phyloP scores from a whole-genome alignment of 2,797 vertebrate genomes.

The Meda fulgida region DNA sequence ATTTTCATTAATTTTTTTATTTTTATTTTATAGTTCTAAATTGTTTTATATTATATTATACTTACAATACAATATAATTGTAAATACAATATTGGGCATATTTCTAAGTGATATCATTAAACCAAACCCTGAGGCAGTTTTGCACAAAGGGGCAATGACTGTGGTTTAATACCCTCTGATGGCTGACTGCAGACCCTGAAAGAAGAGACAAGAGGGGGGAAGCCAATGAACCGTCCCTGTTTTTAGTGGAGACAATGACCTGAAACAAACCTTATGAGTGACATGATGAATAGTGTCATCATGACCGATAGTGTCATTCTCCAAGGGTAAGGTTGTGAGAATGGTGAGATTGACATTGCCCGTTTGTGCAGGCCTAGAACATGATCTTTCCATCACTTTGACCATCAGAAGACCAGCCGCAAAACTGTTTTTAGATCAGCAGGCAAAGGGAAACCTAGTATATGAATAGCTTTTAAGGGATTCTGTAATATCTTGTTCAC shows the following conservation, averaged over 20 bases:
- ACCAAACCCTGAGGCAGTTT: slow-evolving; percentile 36
- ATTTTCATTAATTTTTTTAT: too few relatives aligned
- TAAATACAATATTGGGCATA: slow-evolving; percentile 20
- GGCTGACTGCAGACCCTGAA: slow-evolving; percentile 42
- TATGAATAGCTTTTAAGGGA: background rate
- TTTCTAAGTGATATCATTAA: slow-evolving; percentile 30
- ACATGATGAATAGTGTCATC: slow-evolving; percentile 41
- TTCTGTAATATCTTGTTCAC: background rate
- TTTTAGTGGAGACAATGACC: slow-evolving; percentile 52
- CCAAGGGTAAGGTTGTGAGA: slow-evolving; percentile 25
- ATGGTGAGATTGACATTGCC: slow-evolving; percentile 33
- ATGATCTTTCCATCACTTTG: background rate
- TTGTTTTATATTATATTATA: background rate
- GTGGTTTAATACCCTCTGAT: slow-evolving; percentile 52
- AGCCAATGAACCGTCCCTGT: slow-evolving; percentile 47
- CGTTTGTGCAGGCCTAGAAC: slow-evolving; percentile 24
- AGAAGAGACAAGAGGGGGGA: slow-evolving; percentile 33
- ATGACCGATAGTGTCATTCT: slow-evolving; percentile 47
- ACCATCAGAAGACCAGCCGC: background rate
- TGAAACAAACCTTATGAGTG: slow-evolving; percentile 46
- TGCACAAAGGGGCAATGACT: slow-evolving; percentile 52
- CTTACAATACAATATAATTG: too few relatives aligned
- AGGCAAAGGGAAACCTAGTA: background rate
- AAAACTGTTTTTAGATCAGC: slow-evolving; percentile 3
- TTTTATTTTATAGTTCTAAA: too few relatives aligned